Evolutionary conservation across 1,140 invertebrate species (phyloP), one percentile per base, ranked within the genome.

Genomic region (Sycophila sp.): DNA sequence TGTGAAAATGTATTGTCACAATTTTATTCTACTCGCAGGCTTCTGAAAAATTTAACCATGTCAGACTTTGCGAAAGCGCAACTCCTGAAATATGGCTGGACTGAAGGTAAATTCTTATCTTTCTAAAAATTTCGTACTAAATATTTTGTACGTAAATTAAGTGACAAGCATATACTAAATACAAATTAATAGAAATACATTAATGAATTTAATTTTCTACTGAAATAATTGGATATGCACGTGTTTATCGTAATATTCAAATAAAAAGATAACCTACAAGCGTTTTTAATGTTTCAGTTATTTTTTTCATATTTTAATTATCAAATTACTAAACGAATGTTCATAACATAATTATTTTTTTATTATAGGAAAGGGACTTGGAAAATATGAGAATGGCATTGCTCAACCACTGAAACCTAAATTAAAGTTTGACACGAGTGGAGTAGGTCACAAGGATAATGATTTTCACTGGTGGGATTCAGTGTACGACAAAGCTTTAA

Each of bases 401-500:
- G 86, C 87, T 0, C 85, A 91, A 76, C 88, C 94, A 1, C 75
- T 96, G 13, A 94, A 92, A 82, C 90, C 93, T 4, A 92, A 91
- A 79, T 77, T 94, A 4, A 96, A 95, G 82, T 90, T 93, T 68
- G 92, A 95, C 80, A 90, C 87, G 22, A 79, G 88, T 19, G 94
- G 94, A n/a, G 78, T 96, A 51, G 94, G 94, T 0, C 91, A 93
- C 78, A 89, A 93, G 81, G 82, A 87, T 17, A 88, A 87, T 1
- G 86, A 91, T 24, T 90, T 92, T 71, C 89, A 92, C 63, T 96
- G 94, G 94, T 95, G 94, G 93, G 91, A 93, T 76, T 87, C 89
- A 53, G 84, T 92, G 10, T 95, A 91, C 73, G 91, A 94, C 77
- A 90, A 92, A 73, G 92, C 93, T 34, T 87, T 91, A 10, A 88